Conservation (phyloP, 30 jellyfish, hydroid and myxozoan genomes). For the Chrysaora quinquecirrha region DNA sequence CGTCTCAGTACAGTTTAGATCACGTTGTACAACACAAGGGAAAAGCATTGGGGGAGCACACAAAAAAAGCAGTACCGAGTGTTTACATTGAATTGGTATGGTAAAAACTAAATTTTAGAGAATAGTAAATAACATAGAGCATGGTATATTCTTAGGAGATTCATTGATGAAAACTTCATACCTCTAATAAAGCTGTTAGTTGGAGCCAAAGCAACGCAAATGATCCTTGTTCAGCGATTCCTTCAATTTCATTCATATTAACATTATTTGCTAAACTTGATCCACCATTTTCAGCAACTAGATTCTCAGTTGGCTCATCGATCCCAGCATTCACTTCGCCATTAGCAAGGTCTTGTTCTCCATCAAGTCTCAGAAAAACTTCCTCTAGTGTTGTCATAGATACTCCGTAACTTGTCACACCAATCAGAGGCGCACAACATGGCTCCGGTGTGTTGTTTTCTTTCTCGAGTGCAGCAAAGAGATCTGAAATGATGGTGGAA, state of each 20-base stretch:
- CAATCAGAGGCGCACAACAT: slow-evolving; percentile 68
- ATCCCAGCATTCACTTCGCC: neutral
- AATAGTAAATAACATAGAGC: no score
- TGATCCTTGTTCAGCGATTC: slow-evolving; percentile 2
- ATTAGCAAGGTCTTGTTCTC: slow-evolving; percentile 15
- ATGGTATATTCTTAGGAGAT: no score
- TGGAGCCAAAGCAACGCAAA: slow-evolving; percentile 26
- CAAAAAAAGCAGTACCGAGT: no score
- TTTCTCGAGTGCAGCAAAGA: slow-evolving; percentile 68
- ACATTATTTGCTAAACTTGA: slow-evolving; percentile 2
- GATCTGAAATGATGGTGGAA: slow-evolving; percentile 25
- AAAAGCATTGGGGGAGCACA: no score
- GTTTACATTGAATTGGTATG: no score
- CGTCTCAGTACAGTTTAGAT: no score
- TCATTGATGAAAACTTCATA: neutral
- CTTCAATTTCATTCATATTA: slow-evolving; percentile 22
- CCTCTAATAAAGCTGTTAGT: slow-evolving; percentile 63
- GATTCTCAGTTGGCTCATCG: slow-evolving; percentile 22
- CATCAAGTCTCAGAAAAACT: slow-evolving; percentile 81
- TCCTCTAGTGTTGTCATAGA: slow-evolving; percentile 91
- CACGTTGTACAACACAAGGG: no score
- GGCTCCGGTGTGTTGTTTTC: slow-evolving; percentile 49
- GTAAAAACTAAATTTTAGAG: no score
- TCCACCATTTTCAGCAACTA: slow-evolving; percentile 21
- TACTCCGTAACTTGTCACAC: slow-evolving; percentile 83